Base-by-base conservation (phyloP, 2,113 vertebrate genomes). In the Archilochus colubris region DNA sequence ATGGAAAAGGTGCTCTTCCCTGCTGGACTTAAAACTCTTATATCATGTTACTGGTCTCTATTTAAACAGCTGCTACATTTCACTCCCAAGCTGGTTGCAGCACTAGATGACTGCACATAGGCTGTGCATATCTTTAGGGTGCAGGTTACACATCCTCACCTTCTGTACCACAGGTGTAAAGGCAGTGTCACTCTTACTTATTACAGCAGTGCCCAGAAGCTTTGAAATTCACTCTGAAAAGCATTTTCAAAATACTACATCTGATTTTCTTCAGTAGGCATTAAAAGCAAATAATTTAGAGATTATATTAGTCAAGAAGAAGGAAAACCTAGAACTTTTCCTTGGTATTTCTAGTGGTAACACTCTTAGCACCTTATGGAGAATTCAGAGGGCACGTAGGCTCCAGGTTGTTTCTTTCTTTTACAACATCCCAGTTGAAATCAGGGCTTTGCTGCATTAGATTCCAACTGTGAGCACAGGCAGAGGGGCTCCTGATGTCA, bases 21-120 rank as follows among this genome's bases (percentile, higher is more conserved):
- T 76, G 57, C 64, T 79, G 46, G 86, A 44, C 76, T 83, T 80
- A 22, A 22, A 91, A 86, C 69, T 68, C n/a, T 72, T 75, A 58
- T 82, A 91, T 96, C 74, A 3, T 36, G 69, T 96, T 95, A 61
- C 96, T 93, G 66, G 66, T 88, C 69, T 91, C 83, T 94, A 54
- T 92, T 94, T 95, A 96, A 96, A 84, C 80, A 93, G 88, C 91
- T 95, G 88, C 94, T 96, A 61, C 83, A 66, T 96, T 96, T 95
- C 95, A 94, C 66, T 94, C 57, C 73, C 0, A 27, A 73, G 92
- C 50, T 93, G 87, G 53, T 94, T 92, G 91, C 92, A 93, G 94
- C 62, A 25, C n/a, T 40, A 48, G 75, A 27, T 2, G 14, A 67
- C 16, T 2, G 28, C 82, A 61, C 61, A 24, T 12, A 59, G 58